Evolutionary conservation across 2,888 invertebrate genomes (phyloP).

Genomic region (Sarcophaga caerulescens): DNA sequence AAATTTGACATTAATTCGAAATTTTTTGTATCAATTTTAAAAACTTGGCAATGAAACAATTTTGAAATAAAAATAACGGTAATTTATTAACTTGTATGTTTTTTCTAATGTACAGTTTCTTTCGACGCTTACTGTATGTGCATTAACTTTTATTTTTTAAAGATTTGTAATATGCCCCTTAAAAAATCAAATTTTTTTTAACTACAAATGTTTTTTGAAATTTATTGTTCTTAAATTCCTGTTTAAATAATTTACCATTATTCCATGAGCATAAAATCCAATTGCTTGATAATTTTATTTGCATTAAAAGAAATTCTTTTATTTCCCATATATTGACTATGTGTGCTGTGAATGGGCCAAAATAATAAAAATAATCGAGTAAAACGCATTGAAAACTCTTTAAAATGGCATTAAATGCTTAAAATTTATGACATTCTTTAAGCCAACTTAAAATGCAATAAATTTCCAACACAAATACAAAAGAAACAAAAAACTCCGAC

Average conservation of each 20-base stretch:
- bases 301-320: constrained; percentile 18
- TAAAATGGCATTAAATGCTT: constrained; percentile 69
- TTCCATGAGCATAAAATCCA: constrained; percentile 41
- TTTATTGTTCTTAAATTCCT: constrained; percentile 4
- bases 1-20: too few species aligned
- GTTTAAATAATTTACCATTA: constrained; percentile 10
- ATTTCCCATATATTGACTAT: background rate
- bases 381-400: constrained; percentile 58
- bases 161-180: too few species aligned
- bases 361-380: background rate
- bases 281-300: constrained; percentile 34
- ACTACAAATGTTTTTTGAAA: background rate
- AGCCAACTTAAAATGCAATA: constrained; percentile 72
- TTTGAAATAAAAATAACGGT: too few species aligned
- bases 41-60: too few species aligned
- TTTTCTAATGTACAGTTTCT: too few species aligned
- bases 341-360: background rate
- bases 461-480: constrained; percentile 69
- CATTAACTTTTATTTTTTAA: too few species aligned
- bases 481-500: constrained; percentile 44
- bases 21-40: too few species aligned
- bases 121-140: too few species aligned
- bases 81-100: too few species aligned
- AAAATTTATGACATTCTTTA: constrained; percentile 70
- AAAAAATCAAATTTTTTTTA: too few species aligned